These are phyloP conservation scores for Porites lobata DNA, from an alignment of 92 coral and sea anemone species.

Conservation along the genomic window DNA sequence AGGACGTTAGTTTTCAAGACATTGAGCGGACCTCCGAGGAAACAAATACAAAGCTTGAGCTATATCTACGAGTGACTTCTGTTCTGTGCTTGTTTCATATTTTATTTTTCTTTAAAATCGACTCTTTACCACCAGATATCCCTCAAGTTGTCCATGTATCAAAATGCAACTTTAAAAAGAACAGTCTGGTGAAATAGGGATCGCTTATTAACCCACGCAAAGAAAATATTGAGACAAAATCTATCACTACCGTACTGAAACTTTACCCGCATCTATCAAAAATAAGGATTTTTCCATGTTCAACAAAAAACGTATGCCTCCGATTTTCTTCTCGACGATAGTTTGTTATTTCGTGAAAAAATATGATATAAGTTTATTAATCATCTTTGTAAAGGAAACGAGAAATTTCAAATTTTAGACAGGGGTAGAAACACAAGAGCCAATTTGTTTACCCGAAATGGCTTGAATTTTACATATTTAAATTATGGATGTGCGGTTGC, in stretches of 20 bases:
- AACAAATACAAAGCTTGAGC: conserved; percentile 40
- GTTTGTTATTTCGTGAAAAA: conserved; percentile 34
- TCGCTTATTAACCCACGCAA: neutral
- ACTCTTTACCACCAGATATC: neutral
- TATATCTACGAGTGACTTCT: neutral
- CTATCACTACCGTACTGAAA: neutral
- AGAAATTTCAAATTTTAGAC: conserved; percentile 31
- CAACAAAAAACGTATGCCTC: no score
- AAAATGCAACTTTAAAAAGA: neutral
- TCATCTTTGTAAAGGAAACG: neutral
- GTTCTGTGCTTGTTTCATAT: conserved; percentile 64
- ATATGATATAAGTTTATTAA: neutral
- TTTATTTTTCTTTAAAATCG: conserved; percentile 29
- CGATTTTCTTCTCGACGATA: neutral
- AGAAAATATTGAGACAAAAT: neutral
- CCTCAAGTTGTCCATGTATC: neutral
- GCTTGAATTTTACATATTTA: conserved; percentile 31
- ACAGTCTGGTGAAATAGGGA: neutral
- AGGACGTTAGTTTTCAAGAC: conserved; percentile 33
- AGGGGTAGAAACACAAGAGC: conserved; percentile 71
- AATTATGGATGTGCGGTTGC: conserved; percentile 34
- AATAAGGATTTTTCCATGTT: conserved; percentile 7
- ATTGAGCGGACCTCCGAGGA: conserved; percentile 87
- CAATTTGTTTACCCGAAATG: conserved; percentile 25
- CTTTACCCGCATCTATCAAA: conserved; percentile 17